These are phyloP conservation scores for Colaptes auratus DNA, from an alignment of 2,113 vertebrate genomes.

Conservation along the genomic window DNA sequence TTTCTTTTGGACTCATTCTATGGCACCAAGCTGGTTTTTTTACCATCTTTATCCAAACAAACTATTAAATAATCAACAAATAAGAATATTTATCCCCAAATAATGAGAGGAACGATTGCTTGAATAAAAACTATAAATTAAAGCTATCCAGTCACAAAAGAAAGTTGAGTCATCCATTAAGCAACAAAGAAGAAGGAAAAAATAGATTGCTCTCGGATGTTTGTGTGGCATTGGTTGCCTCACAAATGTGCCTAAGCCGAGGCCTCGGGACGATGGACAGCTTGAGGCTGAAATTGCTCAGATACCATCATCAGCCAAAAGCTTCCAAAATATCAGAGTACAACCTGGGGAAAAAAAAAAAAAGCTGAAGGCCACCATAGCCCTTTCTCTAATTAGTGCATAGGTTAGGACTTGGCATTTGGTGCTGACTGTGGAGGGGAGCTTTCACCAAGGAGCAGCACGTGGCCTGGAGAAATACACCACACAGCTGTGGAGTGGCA, in stretches of 20 bases:
- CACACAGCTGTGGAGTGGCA: rapidly evolving
- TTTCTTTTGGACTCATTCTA: conserved; percentile 83
- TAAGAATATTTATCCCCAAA: conserved; percentile 73
- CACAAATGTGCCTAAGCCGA: conserved; percentile 13
- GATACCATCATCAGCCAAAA: neutral
- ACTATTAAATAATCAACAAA: conserved; percentile 75
- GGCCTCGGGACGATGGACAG: neutral
- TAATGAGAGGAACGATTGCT: conserved; percentile 54
- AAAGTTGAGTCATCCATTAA: conserved; percentile 75
- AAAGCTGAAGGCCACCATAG: rapidly evolving
- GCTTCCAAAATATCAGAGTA: neutral
- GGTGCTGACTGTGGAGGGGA: neutral
- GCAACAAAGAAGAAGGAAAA: conserved; percentile 65
- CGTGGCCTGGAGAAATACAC: rapidly evolving
- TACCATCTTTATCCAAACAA: conserved; percentile 72
- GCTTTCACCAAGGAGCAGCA: neutral
- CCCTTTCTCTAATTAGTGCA: neutral
- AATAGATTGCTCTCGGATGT: conserved; percentile 52
- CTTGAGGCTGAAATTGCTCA: neutral
- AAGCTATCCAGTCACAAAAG: conserved; percentile 71
- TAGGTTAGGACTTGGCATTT: rapidly evolving
- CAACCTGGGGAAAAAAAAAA: neutral
- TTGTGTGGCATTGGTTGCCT: conserved; percentile 57
- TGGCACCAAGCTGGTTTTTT: conserved; percentile 72
- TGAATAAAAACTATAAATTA: conserved; percentile 74